Conservation (phyloP, 35 echinoderm and acorn worm genomes). For the Diadema setosum region DNA sequence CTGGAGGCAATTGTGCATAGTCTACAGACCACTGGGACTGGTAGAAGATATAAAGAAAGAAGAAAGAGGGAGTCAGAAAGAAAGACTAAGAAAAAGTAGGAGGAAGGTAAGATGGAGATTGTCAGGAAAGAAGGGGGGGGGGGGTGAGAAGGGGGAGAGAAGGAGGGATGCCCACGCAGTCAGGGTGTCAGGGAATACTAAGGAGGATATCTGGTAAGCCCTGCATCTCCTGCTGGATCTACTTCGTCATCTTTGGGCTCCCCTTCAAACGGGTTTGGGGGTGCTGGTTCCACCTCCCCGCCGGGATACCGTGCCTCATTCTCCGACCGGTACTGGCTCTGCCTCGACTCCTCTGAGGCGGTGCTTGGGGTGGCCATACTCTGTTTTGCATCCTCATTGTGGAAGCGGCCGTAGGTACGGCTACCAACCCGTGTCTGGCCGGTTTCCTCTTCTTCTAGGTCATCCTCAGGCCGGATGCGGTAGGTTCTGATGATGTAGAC, state of each 20-base stretch:
- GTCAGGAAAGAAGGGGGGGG: too few species aligned
- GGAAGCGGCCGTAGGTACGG: neutral
- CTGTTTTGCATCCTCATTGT: neutral
- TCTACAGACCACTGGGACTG: too few species aligned
- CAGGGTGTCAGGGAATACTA: too few species aligned
- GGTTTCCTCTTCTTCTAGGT: neutral
- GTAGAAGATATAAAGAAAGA: too few species aligned
- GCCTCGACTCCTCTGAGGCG: neutral
- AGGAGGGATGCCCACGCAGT: too few species aligned
- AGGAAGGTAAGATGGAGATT: too few species aligned
- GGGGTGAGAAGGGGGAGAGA: too few species aligned
- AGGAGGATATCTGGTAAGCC: slow-evolving; percentile 10
- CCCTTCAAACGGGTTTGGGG: neutral
- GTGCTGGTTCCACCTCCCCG: neutral
- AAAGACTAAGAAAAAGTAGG: too few species aligned
- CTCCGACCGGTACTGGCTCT: neutral
- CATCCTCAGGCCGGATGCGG: neutral
- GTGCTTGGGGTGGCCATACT: neutral
- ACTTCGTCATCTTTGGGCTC: neutral
- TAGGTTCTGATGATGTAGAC: slow-evolving; percentile 15
- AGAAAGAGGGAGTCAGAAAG: too few species aligned
- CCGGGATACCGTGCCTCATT: neutral
- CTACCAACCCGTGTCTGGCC: neutral
- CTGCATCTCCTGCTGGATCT: neutral
- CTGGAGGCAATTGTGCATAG: too few species aligned